These are phyloP conservation scores for Eledona agricola DNA, from an alignment of 2,888 invertebrate genomes.

Conservation along the genomic window DNA sequence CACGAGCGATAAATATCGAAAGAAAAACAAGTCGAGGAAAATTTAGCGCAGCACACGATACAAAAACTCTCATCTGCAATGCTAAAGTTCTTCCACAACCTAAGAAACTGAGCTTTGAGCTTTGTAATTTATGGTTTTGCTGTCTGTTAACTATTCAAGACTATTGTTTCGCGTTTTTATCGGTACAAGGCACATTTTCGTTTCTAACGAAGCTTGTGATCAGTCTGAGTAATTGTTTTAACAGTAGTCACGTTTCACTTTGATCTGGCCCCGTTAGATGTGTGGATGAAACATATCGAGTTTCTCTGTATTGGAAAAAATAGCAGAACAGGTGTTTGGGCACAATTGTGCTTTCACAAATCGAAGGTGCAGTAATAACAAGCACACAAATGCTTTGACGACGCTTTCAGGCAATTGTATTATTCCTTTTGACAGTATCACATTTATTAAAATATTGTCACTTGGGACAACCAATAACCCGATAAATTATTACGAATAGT, in stretches of 20 bases:
- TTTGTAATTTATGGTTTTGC: constrained; percentile 2
- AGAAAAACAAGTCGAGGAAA: constrained; percentile 4
- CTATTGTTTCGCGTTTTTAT: no score
- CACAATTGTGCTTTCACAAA: no score
- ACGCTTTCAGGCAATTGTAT: no score
- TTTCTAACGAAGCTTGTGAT: constrained; percentile 2
- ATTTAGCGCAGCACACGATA: not conserved
- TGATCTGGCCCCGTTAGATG: constrained; percentile 7
- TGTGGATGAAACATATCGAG: not conserved
- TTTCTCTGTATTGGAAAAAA: no score
- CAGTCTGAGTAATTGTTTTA: constrained; percentile 9
- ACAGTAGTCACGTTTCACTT: constrained; percentile 6
- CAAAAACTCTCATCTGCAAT: not conserved
- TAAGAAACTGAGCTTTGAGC: not conserved
- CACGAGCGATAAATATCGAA: constrained; percentile 29
- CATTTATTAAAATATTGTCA: no score
- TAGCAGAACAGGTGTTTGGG: no score
- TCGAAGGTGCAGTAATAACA: no score
- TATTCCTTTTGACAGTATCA: no score
- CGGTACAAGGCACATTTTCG: constrained; percentile 1
- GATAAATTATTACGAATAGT: no score
- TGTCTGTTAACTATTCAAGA: not conserved
- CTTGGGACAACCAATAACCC: no score
- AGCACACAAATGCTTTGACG: no score
- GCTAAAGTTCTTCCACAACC: no score